Conservation (phyloP, 2,113 vertebrate species). For the Smithornis capensis region DNA sequence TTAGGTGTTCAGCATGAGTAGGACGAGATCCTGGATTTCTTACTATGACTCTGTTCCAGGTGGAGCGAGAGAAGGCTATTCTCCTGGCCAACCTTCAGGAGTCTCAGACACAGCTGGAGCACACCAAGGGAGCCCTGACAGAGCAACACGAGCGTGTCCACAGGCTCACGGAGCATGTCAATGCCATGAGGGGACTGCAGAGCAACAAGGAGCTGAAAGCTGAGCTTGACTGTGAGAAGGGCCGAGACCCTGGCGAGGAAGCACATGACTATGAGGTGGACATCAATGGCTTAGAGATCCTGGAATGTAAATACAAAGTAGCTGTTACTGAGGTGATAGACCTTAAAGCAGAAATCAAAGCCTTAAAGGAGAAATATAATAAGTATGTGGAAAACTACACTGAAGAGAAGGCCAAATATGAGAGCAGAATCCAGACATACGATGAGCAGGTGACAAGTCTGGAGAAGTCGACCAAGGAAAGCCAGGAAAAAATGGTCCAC, state of each 20-base stretch:
- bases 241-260: conserved; percentile 74
- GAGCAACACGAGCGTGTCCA: conserved; percentile 91
- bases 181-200: conserved; percentile 82
- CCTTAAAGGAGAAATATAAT: conserved; percentile 94
- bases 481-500: conserved; percentile 79
- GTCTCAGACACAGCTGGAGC: conserved; percentile 92
- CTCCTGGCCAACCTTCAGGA: conserved; percentile 92
- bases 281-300: conserved; percentile 89
- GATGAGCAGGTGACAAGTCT: conserved; percentile 84
- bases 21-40: background rate
- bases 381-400: conserved; percentile 87
- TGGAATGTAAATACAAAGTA: conserved; percentile 97
- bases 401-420: conserved; percentile 83
- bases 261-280: conserved; percentile 84
- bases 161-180: conserved; percentile 87
- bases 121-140: conserved; percentile 91
- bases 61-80: conserved; percentile 91
- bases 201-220: conserved; percentile 84
- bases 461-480: conserved; percentile 84
- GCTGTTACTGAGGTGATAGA: conserved; percentile 96
- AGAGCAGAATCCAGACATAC: conserved; percentile 79
- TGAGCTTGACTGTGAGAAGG: conserved; percentile 85
- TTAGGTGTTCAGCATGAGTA: background rate
- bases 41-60: conserved; percentile 72
- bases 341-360: conserved; percentile 96